Percentiles rank a stretch among this genome's conserved stretches.
These are phyloP conservation scores for Hoplodrina ambigua DNA, from an alignment of 2,888 invertebrate genomes.

Conservation along the genomic window DNA sequence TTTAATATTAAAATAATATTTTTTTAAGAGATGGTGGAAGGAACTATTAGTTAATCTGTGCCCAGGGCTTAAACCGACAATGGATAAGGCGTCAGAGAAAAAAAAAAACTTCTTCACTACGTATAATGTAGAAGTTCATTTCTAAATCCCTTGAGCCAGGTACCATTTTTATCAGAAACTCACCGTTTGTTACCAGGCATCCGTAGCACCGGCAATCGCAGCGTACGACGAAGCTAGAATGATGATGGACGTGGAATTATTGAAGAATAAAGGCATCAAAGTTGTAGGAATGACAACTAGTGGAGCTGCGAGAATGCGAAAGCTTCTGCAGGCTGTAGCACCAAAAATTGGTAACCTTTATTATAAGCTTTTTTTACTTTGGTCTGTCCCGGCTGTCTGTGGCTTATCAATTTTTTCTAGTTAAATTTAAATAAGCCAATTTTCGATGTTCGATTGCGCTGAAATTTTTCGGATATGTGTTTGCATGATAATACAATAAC, in stretches of 20 bases:
- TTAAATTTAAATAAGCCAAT: no score
- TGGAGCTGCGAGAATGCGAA: constrained; percentile 93
- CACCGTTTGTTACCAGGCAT: constrained; percentile 61
- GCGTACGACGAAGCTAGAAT: constrained; percentile 87
- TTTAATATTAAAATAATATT: no score
- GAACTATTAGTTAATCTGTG: no score
- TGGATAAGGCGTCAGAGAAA: neutral
- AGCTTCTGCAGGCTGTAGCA: constrained; percentile 91
- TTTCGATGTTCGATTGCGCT: no score
- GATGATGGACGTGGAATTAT: constrained; percentile 89
- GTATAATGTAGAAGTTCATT: no score
- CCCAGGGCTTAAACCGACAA: no score
- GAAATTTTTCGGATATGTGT: no score
- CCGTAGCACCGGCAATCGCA: constrained; percentile 57
- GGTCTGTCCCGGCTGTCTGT: no score
- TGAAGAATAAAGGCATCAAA: constrained; percentile 78
- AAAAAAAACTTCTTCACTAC: neutral
- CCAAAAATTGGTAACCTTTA: constrained; percentile 90
- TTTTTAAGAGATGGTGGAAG: no score
- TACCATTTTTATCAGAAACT: neutral
- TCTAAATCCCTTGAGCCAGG: neutral
- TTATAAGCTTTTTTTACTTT: no score
- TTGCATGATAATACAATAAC: no score
- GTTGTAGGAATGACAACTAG: constrained; percentile 95
- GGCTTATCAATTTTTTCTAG: no score